Evolutionary conservation across 2,113 vertebrate species (phyloP), one percentile per base, ranked within the genome.

Genomic region (Cebidichthys violaceus): DNA sequence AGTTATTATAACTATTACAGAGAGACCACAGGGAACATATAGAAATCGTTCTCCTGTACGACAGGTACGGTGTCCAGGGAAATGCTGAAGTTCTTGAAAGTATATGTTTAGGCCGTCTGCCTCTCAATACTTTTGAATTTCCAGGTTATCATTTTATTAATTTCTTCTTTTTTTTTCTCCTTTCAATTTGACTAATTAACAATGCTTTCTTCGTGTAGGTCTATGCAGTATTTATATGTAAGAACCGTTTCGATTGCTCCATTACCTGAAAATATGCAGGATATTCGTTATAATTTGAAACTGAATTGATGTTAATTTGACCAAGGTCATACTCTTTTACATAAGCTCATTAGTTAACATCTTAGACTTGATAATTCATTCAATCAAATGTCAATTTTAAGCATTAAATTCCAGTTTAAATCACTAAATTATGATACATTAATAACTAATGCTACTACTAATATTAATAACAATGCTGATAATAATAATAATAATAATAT

Each of bases 1-100:
- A 91, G 91, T 94, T 92, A 94, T 94, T 94, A 95, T 81, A 90
- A 92, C 87, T 91, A 87, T 90, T 86, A 81, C 78, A 87, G 76
- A 64, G 68, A 75, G 89, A 88, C 85, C 89, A 87, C 75, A 71
- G 91, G 89, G 88, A 89, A 47, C 64, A 86, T 60, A 89, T 85
- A 83, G 87, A 83, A 85, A 90, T 93, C 86, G 84, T 84, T 79
- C 54, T 86, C 75, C 79, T 68, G 37, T 55, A 17, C 84, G 87
- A 72, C 89, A 87, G 85, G 33, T 74, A 57, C 29, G 54, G 52
- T 79, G 43, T 57, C 45, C 65, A 14, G 72, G 54, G 66, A 68
- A 3, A 33, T 9, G 27, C 1, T 11, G 20, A 17, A 18, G 0
- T 78, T 61, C 14, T n/a, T 62, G 17, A 14, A 64, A n/a, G n/a